Conservation (phyloP, 2,113 vertebrate genomes). For the Calyptommatus sinebrachiatus region DNA sequence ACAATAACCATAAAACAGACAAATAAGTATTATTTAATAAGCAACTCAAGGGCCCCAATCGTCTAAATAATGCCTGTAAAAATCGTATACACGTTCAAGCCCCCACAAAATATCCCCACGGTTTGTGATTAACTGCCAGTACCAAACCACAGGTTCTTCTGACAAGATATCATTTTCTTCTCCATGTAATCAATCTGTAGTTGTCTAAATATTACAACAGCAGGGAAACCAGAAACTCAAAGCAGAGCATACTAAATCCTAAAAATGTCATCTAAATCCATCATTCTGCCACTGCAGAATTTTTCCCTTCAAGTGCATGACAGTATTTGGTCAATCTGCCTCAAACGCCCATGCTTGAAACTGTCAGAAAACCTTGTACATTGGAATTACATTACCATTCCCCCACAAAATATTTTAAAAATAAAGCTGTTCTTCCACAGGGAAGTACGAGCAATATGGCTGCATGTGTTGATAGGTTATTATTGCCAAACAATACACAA, state of each 20-base stretch:
- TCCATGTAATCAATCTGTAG: not conserved
- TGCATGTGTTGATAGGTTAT: too few species aligned
- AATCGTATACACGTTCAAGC: not conserved
- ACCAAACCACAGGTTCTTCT: constrained; percentile 10
- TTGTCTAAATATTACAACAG: not conserved
- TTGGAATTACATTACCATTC: not conserved
- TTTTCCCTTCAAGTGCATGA: not conserved
- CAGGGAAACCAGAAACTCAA: not conserved
- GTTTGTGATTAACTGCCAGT: not conserved
- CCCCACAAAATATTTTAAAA: not conserved
- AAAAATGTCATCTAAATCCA: constrained; percentile 11
- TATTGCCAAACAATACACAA: too few species aligned
- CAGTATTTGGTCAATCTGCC: not conserved
- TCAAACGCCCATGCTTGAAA: not conserved
- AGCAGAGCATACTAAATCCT: not conserved
- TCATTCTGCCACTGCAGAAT: not conserved
- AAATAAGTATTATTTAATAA: not conserved
- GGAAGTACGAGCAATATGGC: too few species aligned
- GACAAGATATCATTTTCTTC: constrained; percentile 2
- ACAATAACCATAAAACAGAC: not conserved
- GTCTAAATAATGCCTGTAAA: not conserved
- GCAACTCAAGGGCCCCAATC: not conserved
- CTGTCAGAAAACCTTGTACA: not conserved
- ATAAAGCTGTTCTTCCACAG: not conserved
- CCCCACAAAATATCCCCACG: not conserved